phyloP scores from a whole-genome alignment of 2,888 invertebrate genomes.

The Drosophila picticornis region DNA sequence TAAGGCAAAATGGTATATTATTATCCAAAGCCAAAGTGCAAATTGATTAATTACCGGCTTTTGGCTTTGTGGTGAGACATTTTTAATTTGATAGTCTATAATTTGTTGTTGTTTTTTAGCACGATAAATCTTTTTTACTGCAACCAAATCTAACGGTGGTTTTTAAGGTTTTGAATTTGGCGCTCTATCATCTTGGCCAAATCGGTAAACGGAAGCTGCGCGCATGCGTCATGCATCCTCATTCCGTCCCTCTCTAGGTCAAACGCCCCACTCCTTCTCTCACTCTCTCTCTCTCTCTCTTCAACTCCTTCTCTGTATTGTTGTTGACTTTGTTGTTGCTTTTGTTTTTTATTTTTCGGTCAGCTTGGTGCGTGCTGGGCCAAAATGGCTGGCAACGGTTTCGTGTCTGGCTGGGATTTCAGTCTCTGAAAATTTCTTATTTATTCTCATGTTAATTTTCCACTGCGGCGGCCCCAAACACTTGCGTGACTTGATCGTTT shows the following conservation, averaged over 20 bases:
- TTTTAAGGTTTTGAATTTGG: slow-evolving; percentile 56
- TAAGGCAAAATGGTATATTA: slow-evolving; percentile 31
- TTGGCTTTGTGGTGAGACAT: slow-evolving; percentile 4
- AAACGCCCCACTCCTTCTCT: slow-evolving; percentile 1
- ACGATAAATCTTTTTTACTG: slow-evolving; percentile 58
- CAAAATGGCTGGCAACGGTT: slow-evolving; percentile 36
- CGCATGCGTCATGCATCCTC: slow-evolving; percentile 64
- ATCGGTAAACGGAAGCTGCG: slow-evolving; percentile 73
- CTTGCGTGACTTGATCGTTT: slow-evolving; percentile 83
- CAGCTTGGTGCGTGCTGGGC: slow-evolving; percentile 58
- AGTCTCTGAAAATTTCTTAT: slow-evolving; percentile 79
- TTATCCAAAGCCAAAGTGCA: slow-evolving; percentile 56
- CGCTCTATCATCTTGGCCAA: slow-evolving; percentile 56
- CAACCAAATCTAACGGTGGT: slow-evolving; percentile 56
- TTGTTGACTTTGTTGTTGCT: not conserved
- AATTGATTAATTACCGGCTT: slow-evolving; percentile 70
- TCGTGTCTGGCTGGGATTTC: slow-evolving; percentile 73
- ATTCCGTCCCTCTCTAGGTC: slow-evolving; percentile 22
- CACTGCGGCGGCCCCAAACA: slow-evolving; percentile 49
- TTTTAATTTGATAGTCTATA: slow-evolving; percentile 51
- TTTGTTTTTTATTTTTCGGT: slow-evolving; percentile 6
- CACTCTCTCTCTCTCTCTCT: not conserved
- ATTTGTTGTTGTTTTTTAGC: slow-evolving; percentile 7
- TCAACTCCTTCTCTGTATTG: not conserved
- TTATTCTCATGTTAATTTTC: slow-evolving; percentile 81